These are phyloP conservation scores for Calephelis virginiensis DNA, from an alignment of 1,140 invertebrate genomes.

Conservation along the genomic window DNA sequence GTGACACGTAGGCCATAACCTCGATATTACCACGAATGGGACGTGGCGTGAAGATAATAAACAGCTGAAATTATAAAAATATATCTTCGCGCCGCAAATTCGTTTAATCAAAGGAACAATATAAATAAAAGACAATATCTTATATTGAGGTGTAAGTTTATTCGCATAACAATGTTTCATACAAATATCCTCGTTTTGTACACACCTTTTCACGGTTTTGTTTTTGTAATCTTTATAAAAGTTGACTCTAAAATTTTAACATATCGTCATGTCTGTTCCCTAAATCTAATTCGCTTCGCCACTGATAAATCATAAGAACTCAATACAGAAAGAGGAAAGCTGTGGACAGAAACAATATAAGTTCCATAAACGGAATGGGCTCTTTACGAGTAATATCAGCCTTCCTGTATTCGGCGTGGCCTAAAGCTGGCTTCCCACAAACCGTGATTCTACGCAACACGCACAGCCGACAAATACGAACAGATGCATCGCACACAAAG, in stretches of 20 bases:
- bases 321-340: conserved; percentile 64
- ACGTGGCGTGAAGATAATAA: too few species aligned
- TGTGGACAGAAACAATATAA: conserved; percentile 54
- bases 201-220: conserved; percentile 75
- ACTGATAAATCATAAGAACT: conserved; percentile 67
- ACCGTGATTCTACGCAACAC: too few species aligned
- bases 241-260: conserved; percentile 77
- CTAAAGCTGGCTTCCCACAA: conserved; percentile 1
- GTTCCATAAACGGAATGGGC: conserved; percentile 68
- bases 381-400: conserved; percentile 56
- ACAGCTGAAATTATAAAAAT: too few species aligned
- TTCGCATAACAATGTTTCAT: conserved; percentile 78
- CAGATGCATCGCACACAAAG: neutral
- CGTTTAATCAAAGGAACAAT: neutral
- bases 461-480: conserved; percentile 21
- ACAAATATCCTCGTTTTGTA: conserved; percentile 78
- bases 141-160: conserved; percentile 79
- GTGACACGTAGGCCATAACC: too few species aligned
- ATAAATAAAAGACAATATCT: conserved; percentile 70
- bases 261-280: conserved; percentile 76
- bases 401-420: conserved; percentile 56
- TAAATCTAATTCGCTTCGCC: conserved; percentile 76
- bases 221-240: conserved; percentile 76
- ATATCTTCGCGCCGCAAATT: too few species aligned
- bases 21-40: too few species aligned